phyloP scores from a whole-genome alignment of 2,113 vertebrate genomes.

The Thymallus thymallus region DNA sequence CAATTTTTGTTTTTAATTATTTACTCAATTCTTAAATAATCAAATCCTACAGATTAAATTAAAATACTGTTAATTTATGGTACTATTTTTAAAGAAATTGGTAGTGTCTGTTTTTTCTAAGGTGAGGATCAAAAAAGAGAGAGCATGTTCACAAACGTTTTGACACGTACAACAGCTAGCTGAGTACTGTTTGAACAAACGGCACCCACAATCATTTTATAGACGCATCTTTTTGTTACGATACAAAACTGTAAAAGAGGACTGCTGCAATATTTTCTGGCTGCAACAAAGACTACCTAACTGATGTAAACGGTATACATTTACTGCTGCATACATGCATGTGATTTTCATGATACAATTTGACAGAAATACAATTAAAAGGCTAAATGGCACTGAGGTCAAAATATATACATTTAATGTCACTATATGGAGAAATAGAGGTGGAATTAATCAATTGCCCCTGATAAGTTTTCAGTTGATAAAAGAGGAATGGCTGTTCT shows the following conservation, averaged over 20 bases:
- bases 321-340: slow-evolving; percentile 51
- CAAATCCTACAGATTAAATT: slow-evolving; percentile 79
- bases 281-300: slow-evolving; percentile 80
- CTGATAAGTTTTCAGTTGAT: background rate
- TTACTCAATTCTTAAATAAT: slow-evolving; percentile 89
- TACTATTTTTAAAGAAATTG: slow-evolving; percentile 72
- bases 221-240: slow-evolving; percentile 71
- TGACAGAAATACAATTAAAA: slow-evolving; percentile 42
- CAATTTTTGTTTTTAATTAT: slow-evolving; percentile 82
- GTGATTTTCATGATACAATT: background rate
- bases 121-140: background rate
- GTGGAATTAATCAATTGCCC: background rate
- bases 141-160: slow-evolving; percentile 37
- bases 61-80: slow-evolving; percentile 84
- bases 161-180: slow-evolving; percentile 39
- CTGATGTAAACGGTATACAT: slow-evolving; percentile 78
- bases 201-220: slow-evolving; percentile 81
- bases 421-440: background rate
- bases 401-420: background rate
- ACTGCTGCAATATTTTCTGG: slow-evolving; percentile 67
- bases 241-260: slow-evolving; percentile 57
- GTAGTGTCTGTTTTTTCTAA: background rate
- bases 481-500: background rate
- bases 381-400: slow-evolving; percentile 8
- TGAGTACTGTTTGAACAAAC: slow-evolving; percentile 85